phyloP scores from a whole-genome alignment of 2,888 invertebrate genomes.

The Cantharis nigra region DNA sequence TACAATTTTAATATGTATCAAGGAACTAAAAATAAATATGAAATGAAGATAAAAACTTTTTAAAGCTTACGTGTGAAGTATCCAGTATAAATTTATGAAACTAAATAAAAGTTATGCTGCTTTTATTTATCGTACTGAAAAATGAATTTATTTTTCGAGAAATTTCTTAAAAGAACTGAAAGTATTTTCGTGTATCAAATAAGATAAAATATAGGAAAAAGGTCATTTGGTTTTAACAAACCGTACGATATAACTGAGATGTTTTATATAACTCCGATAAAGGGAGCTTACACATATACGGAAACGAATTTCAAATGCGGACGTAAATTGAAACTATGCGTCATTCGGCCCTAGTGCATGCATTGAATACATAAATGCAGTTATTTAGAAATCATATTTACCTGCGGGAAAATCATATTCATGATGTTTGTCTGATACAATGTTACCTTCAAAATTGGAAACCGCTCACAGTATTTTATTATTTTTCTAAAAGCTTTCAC shows the following conservation, averaged over 20 bases:
- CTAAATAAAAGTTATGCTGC: neutral
- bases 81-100: neutral
- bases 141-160: neutral
- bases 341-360: constrained; percentile 34
- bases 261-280: constrained; percentile 35
- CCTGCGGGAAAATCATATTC: neutral
- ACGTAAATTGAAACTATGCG: constrained; percentile 39
- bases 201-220: neutral
- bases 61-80: neutral
- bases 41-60: neutral
- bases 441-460: neutral
- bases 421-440: neutral
- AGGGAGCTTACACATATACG: constrained; percentile 33
- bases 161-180: neutral
- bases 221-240: neutral
- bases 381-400: constrained; percentile 16
- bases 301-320: constrained; percentile 40
- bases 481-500: neutral
- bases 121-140: neutral
- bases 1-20: neutral
- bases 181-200: constrained; percentile 1
- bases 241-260: constrained; percentile 7
- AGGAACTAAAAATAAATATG: neutral
- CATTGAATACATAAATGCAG: constrained; percentile 20
- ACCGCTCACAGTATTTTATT: neutral